Conservation (phyloP, 2,888 invertebrate species). For the Eilema depressum region DNA sequence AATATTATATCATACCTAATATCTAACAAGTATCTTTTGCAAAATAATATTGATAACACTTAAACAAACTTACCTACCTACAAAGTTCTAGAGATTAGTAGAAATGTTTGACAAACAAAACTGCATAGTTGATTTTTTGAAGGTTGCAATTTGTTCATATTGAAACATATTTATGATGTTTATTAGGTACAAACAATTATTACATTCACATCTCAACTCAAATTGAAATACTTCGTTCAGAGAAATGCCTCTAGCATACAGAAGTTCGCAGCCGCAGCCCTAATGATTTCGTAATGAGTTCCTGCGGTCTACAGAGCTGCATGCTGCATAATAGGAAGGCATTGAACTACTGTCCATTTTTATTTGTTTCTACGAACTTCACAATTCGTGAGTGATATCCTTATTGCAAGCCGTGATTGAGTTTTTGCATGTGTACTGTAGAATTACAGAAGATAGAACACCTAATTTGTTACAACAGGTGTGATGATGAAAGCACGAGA, state of each 20-base stretch:
- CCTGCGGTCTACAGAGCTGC: constrained; percentile 2
- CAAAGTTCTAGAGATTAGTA: too few relatives aligned
- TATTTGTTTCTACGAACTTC: not conserved
- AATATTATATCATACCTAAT: too few relatives aligned
- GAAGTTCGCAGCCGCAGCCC: not conserved
- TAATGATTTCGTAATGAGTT: constrained; percentile 4
- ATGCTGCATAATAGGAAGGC: not conserved
- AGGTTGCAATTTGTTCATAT: not conserved
- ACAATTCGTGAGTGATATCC: not conserved
- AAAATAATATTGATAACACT: too few relatives aligned
- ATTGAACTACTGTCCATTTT: not conserved
- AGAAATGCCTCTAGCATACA: not conserved
- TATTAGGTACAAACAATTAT: not conserved
- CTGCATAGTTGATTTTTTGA: not conserved
- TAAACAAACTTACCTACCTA: too few relatives aligned
- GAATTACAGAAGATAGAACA: accelerated
- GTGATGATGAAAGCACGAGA: not conserved
- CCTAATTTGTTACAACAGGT: not conserved
- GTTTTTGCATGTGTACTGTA: not conserved
- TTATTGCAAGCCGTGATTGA: not conserved
- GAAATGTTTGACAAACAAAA: not conserved
- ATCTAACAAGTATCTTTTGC: too few relatives aligned
- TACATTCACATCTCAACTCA: not conserved
- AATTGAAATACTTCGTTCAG: not conserved
- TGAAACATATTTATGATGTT: not conserved